Conservation (phyloP, 2,888 invertebrate species). For the Branchinecta sandiegonensis region DNA sequence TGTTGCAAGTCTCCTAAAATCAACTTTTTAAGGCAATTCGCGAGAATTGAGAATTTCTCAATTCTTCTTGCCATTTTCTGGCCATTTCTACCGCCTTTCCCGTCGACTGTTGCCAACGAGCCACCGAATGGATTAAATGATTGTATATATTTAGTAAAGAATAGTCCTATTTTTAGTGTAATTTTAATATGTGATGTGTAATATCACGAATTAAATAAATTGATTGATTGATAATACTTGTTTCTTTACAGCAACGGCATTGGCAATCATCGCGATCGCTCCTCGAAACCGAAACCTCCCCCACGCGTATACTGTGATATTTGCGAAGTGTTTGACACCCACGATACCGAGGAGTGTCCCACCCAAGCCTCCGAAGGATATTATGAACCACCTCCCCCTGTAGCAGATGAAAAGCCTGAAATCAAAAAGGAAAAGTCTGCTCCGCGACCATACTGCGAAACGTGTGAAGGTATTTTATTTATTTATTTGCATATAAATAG, state of each 20-base stretch:
- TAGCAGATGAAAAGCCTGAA: constrained; percentile 38
- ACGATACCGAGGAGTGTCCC: constrained; percentile 96
- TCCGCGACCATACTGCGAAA: constrained; percentile 72
- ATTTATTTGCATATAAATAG: too few species aligned
- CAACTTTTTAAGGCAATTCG: too few species aligned
- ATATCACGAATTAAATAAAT: background rate
- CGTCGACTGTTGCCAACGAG: too few species aligned
- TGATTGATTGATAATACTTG: background rate
- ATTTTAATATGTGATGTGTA: too few species aligned
- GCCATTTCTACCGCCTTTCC: too few species aligned
- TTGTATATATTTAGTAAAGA: too few species aligned
- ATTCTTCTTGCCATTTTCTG: too few species aligned
- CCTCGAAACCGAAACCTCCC: constrained; percentile 35
- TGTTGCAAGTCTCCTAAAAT: too few species aligned
- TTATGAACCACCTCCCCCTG: constrained; percentile 31
- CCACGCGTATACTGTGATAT: constrained; percentile 92
- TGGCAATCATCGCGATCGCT: constrained; percentile 21
- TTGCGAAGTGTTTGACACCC: constrained; percentile 88
- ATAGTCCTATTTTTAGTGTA: too few species aligned
- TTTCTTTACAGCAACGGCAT: background rate
- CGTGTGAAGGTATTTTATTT: constrained; percentile 61
- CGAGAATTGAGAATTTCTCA: too few species aligned
- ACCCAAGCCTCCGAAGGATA: constrained; percentile 51
- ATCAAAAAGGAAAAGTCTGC: constrained; percentile 34
- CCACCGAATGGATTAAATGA: too few species aligned